A percentile compares a stretch with the other conserved stretches of the same genome.
These are phyloP conservation scores for Catharus minimus DNA, from an alignment of 2,113 vertebrate species.

Conservation along the genomic window DNA sequence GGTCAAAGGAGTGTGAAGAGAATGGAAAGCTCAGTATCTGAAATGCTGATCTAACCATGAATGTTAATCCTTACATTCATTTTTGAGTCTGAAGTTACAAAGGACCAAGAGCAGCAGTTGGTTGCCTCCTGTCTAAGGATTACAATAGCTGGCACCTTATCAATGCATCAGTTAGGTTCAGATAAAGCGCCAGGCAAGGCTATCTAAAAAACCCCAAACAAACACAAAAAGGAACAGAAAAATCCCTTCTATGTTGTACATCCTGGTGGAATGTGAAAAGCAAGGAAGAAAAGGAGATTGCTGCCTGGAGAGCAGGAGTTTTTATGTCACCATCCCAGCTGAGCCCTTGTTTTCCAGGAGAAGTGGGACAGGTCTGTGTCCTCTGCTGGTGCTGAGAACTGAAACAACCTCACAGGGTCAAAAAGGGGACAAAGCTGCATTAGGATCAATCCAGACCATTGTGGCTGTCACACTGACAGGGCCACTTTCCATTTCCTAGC, in stretches of 20 bases:
- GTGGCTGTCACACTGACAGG: neutral
- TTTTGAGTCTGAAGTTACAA: neutral
- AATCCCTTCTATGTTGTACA: neutral
- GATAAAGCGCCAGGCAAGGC: neutral
- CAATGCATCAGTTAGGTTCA: neutral
- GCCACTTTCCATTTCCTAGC: neutral
- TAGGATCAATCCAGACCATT: neutral
- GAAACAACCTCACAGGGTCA: neutral
- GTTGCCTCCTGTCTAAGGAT: neutral
- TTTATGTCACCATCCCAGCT: neutral
- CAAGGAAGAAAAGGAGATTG: neutral
- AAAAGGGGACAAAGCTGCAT: neutral
- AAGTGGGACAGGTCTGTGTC: neutral
- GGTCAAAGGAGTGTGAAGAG: neutral
- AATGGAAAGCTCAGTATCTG: neutral
- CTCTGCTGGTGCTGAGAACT: neutral
- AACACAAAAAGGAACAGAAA: neutral
- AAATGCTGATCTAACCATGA: neutral
- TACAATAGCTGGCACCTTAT: neutral
- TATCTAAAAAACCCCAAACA: neutral
- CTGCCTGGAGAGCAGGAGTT: neutral
- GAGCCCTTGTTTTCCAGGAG: neutral
- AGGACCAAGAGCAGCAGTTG: neutral
- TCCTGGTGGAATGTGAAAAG: neutral
- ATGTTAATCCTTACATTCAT: neutral